phyloP scores from a whole-genome alignment of 2,797 vertebrate genomes.

The Eurystomus glaucurus region DNA sequence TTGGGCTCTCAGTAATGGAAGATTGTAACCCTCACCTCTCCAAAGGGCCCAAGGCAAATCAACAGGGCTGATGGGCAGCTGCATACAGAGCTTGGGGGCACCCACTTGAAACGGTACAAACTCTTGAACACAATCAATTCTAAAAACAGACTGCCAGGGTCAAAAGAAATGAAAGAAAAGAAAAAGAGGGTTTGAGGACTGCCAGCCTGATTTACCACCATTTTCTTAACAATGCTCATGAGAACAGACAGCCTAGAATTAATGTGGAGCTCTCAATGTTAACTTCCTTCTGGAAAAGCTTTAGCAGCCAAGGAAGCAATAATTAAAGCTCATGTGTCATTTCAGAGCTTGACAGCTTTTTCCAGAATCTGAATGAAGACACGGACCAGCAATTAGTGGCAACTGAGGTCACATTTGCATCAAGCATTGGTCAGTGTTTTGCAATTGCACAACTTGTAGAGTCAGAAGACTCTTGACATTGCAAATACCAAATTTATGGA shows the following conservation, averaged over 20 bases:
- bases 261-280: rapidly evolving
- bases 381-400: background rate
- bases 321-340: background rate
- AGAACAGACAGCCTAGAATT: background rate
- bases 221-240: background rate
- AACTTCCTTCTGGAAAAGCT: background rate
- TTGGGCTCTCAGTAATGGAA: background rate
- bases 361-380: background rate
- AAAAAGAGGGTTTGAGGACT: background rate
- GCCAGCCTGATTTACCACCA: background rate
- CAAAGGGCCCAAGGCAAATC: background rate
- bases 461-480: background rate
- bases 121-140: background rate
- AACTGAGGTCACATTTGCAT: background rate
- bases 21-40: background rate
- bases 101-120: background rate
- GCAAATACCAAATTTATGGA: background rate
- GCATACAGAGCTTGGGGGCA: background rate
- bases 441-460: rapidly evolving
- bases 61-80: background rate
- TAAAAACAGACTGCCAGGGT: background rate
- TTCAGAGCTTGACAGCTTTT: background rate
- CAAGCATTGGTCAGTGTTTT: background rate
- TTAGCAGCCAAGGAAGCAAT: background rate
- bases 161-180: background rate